phyloP scores from a whole-genome alignment of 2,797 vertebrate species.

The Sebastes trivittatus region DNA sequence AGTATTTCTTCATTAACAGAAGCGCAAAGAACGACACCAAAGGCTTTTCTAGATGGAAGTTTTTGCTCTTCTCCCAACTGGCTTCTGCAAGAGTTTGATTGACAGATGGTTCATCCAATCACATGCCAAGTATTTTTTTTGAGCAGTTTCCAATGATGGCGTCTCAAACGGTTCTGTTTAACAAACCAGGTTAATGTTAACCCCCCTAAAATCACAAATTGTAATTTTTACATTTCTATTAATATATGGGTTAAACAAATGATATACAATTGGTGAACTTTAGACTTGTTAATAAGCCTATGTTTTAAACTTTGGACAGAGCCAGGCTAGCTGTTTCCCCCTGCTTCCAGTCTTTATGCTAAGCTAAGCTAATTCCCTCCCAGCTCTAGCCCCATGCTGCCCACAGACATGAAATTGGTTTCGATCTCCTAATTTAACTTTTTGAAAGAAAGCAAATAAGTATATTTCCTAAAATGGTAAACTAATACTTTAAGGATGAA shows the following conservation, averaged over 20 bases:
- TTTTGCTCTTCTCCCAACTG: accelerated
- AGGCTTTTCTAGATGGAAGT: no score
- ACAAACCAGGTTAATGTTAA: background rate
- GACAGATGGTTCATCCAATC: no score
- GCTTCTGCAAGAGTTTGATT: no score
- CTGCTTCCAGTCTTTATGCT: background rate
- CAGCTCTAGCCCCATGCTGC: background rate
- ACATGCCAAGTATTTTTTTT: no score
- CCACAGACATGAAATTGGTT: background rate
- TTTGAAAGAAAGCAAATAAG: background rate
- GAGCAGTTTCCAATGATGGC: no score
- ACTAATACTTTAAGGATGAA: background rate
- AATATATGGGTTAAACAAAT: background rate
- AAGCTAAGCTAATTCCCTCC: background rate
- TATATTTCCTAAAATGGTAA: background rate
- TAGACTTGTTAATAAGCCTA: background rate
- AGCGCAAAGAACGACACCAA: no score
- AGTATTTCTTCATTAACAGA: no score
- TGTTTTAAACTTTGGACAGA: no score
- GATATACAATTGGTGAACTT: background rate
- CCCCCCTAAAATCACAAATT: background rate
- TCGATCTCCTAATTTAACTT: background rate
- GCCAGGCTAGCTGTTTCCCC: no score
- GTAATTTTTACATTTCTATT: background rate
- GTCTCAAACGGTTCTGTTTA: no score